Percentiles rank a stretch among this genome's conserved stretches.
Conservation (phyloP, 2,888 invertebrate genomes). For the Drosophila paucipuncta region DNA sequence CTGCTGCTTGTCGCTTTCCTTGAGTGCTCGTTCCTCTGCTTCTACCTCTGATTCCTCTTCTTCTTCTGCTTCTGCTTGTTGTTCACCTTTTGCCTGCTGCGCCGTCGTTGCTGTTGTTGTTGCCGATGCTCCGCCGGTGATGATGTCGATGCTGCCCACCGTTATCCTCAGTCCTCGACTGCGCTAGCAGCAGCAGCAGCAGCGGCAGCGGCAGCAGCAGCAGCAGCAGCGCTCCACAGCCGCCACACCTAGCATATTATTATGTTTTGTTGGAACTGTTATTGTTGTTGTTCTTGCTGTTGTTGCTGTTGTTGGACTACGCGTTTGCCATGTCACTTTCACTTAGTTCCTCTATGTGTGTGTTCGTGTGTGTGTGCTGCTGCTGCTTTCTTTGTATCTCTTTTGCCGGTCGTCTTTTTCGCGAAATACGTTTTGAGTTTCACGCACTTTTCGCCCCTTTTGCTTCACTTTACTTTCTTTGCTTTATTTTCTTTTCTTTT, state of each 20-base stretch:
- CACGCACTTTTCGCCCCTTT: constrained; percentile 45
- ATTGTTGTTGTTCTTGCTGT: neutral
- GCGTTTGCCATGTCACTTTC: constrained; percentile 48
- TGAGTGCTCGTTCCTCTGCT: neutral
- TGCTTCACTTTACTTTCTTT: constrained; percentile 16
- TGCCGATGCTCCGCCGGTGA: constrained; percentile 20
- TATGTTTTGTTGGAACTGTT: constrained; percentile 24
- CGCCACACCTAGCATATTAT: constrained; percentile 69
- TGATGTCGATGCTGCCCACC: constrained; percentile 36
- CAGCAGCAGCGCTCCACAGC: constrained; percentile 37
- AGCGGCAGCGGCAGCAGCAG: too few relatives aligned
- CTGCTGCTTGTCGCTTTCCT: constrained; percentile 4
- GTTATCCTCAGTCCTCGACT: neutral
- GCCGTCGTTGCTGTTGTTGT: constrained; percentile 34
- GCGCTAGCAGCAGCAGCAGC: constrained; percentile 38
- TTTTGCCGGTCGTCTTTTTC: constrained; percentile 38
- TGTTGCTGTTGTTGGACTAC: constrained; percentile 14
- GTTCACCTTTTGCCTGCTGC: constrained; percentile 6
- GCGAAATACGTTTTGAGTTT: constrained; percentile 43
- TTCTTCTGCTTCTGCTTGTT: constrained; percentile 1
- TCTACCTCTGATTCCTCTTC: neutral
- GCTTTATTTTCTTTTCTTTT: constrained; percentile 26
- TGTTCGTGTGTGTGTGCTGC: constrained; percentile 14
- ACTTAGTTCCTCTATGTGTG: constrained; percentile 16
- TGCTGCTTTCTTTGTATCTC: constrained; percentile 28